A percentile compares a stretch with the other conserved stretches of the same genome.
phyloP scores from a whole-genome alignment of 2,888 invertebrate species.

The Microctonus aethiopoides region DNA sequence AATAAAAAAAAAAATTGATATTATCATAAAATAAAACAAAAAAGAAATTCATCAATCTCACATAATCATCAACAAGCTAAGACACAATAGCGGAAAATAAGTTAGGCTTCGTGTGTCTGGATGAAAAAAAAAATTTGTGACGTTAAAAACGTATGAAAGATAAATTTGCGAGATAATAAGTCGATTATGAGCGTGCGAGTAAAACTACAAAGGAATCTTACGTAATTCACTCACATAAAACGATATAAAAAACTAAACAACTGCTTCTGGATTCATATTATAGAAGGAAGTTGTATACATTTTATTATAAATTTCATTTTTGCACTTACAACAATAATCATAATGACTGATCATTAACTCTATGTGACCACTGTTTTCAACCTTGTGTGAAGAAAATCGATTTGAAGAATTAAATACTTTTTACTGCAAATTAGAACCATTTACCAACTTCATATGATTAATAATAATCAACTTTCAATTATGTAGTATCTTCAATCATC shows the following conservation, averaged over 20 bases:
- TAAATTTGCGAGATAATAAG: slow-evolving; percentile 23
- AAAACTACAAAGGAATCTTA: slow-evolving; percentile 14
- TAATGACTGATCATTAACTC: background rate
- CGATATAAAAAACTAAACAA: background rate
- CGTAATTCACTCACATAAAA: slow-evolving; percentile 16
- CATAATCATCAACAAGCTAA: background rate
- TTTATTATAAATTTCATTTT: background rate
- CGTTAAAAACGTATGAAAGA: background rate
- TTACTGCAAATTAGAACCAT: no score
- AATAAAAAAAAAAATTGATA: background rate
- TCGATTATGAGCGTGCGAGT: slow-evolving; percentile 29
- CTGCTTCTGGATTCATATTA: background rate
- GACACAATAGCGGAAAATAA: slow-evolving; percentile 32
- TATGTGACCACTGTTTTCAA: background rate
- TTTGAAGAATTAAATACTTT: no score
- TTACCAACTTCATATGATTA: no score
- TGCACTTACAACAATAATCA: background rate
- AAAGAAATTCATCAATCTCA: background rate
- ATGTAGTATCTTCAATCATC: no score
- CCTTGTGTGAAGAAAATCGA: no score
- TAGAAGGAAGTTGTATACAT: background rate
- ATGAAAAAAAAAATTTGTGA: slow-evolving; percentile 25
- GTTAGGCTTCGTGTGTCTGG: background rate
- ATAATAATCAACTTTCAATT: no score
- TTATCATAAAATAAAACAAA: slow-evolving; percentile 10